phyloP scores from a whole-genome alignment of 1,140 invertebrate genomes.

The Laodelphax striatellus region DNA sequence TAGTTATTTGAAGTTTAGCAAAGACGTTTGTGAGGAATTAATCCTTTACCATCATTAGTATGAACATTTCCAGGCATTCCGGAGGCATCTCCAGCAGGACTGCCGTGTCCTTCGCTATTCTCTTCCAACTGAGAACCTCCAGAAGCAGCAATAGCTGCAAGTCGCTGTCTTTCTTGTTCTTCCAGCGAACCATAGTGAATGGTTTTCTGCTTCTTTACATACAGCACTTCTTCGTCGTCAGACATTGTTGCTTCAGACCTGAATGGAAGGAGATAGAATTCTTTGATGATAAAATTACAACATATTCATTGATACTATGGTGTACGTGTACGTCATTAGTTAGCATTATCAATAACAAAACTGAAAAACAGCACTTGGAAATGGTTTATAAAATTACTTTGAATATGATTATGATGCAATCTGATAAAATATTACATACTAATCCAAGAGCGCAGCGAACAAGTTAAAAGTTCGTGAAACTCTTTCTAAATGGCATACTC shows the following conservation, averaged over 20 bases:
- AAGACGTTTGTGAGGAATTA: too few relatives aligned
- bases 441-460: too few relatives aligned
- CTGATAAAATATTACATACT: too few relatives aligned
- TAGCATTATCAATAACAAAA: too few relatives aligned
- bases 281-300: background rate
- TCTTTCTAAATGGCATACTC: too few relatives aligned
- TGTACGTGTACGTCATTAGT: too few relatives aligned
- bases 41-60: slow-evolving; percentile 50
- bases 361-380: too few relatives aligned
- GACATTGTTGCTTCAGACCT: slow-evolving; percentile 48
- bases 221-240: slow-evolving; percentile 70
- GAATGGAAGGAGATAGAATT: background rate
- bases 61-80: slow-evolving; percentile 44
- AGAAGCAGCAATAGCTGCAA: slow-evolving; percentile 23
- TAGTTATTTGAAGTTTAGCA: too few relatives aligned
- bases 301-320: too few relatives aligned
- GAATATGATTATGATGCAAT: too few relatives aligned
- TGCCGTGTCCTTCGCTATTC: slow-evolving; percentile 31
- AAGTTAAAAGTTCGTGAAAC: too few relatives aligned
- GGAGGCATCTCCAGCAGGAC: slow-evolving; percentile 25
- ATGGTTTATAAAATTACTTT: too few relatives aligned
- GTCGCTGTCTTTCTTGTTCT: slow-evolving; percentile 47
- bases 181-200: slow-evolving; percentile 83
- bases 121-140: slow-evolving; percentile 27
- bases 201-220: slow-evolving; percentile 61